Conservation (phyloP, 2,888 invertebrate genomes). For the Netelia melanura region DNA sequence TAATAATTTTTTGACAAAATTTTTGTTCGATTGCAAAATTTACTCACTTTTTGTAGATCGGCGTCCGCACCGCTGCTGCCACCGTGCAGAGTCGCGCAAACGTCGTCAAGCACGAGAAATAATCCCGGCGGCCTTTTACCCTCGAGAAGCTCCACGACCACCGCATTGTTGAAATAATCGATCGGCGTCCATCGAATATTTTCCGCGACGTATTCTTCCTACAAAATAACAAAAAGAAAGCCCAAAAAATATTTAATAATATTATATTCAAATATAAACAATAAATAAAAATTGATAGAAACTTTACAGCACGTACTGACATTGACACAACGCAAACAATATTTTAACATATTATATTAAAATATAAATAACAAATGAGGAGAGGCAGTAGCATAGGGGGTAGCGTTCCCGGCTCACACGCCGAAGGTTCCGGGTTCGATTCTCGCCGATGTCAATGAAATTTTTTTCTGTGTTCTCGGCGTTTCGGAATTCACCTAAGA, state of each 20-base stretch:
- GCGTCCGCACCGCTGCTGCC: conserved; percentile 88
- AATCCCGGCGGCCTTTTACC: conserved; percentile 88
- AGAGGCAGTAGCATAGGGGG: too few species aligned
- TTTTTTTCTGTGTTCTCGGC: too few species aligned
- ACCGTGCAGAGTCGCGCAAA: conserved; percentile 89
- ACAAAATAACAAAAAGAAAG: conserved; percentile 66
- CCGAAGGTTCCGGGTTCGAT: too few species aligned
- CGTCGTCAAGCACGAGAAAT: conserved; percentile 89
- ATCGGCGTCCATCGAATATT: conserved; percentile 89
- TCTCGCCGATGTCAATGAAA: too few species aligned
- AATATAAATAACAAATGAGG: too few species aligned
- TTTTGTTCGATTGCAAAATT: neutral
- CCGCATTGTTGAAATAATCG: conserved; percentile 89
- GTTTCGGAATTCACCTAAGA: too few species aligned
- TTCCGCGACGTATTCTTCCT: conserved; percentile 89
- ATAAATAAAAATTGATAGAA: neutral
- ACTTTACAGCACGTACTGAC: too few species aligned
- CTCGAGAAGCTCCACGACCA: conserved; percentile 90
- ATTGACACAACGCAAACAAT: too few species aligned
- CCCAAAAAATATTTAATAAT: neutral
- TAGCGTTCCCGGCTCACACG: too few species aligned
- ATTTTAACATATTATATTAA: too few species aligned
- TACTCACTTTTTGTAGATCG: conserved; percentile 85
- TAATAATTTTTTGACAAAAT: too few species aligned
- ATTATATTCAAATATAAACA: too few species aligned